Evolutionary conservation across 1,140 invertebrate genomes (phyloP), one percentile per base, ranked within the genome.

Genomic region (Drosophila gunungcola): DNA sequence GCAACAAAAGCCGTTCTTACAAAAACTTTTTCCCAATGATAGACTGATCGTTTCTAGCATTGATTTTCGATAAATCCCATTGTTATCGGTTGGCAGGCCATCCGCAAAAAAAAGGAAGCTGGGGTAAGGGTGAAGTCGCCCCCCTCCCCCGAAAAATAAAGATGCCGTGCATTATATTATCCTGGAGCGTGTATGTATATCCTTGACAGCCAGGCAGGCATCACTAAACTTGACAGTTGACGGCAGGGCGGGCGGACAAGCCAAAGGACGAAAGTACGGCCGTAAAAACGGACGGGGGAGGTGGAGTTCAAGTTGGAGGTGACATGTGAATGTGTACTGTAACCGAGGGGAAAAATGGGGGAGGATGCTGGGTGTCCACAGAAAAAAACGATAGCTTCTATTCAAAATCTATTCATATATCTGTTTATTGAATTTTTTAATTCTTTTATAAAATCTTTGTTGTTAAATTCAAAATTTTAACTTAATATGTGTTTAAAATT

Each of bases 141-240:
- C 11, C 13, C 42, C 16, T 21, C 16, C 3, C 6, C 32, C 12
- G n/a, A 16, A 10, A 12, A 32, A 32, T 32, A 6, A 32, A 58
- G 12, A 13, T 13, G 34, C 58, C 48, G 64, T 67, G 45, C 32
- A 55, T 43, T 48, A 43, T 65, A 72, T 36, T 52, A 52, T 34
- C 49, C 32, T 21, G 49, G 62, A 80, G 48, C 77, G 84, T 77
- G 75, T 82, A 69, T 88, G 69, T 88, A 88, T 89, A 89, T 91
- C 74, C 74, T 84, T 81, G 77, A 68, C 63, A 78, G 74, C 70
- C 25, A 25, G 68, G 41, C 41, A 56, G 75, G 89, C 86, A 86
- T 86, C 82, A 78, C 77, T 86, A 90, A 90, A 74, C 80, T 80
- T 91, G 80, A 91, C 88, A 85, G 80, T 68, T 84, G 48, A 51